Base-by-base conservation (phyloP, 2,113 vertebrate genomes). In the Chlorodrepanis virens region DNA sequence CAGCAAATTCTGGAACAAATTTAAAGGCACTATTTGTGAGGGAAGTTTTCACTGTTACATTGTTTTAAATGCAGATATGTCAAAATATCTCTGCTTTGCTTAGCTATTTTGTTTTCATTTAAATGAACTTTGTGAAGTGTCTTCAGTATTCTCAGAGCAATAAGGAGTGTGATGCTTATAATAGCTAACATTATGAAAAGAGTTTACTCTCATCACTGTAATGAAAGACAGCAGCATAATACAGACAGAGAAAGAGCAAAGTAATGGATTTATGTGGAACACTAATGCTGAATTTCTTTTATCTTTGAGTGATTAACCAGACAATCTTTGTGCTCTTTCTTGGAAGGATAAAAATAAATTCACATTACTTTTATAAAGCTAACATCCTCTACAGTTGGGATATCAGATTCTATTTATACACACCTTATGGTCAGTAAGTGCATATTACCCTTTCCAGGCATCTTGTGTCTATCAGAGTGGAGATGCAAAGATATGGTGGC, bases 21-120 rank as follows among this genome's bases (percentile, higher is more conserved):
- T 82, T 72, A 76, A 87, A 69, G 60, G 47, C 39, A 40, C 24
- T 83, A 16, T 77, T 90, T 86, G 40, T 92, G 42, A 71, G 11
- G 4, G 44, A 90, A 71, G 72, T 90, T 94, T 91, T 88, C 70
- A 56, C 49, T 83, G 47, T 83, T 88, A 50, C n/a, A 13, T 67
- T 86, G 17, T 83, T 91, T 95, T 79, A 90, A 94, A 94, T 70
- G 59, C 79, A 92, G 68, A 81, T 42, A 16, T 76, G 71, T 95
- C 92, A 95, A 92, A 95, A 90, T 83, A 83, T 28, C 33, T 92
- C 64, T 70, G 11, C 35, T 9, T 70, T 89, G 68, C 83, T 92
- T 86, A 92, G 80, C 92, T 90, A 27, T 89, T 96, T 95, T 93
- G 92, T 93, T 96, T 93, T 90, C 78, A 70, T 87, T 94, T 96